Percentiles rank a stretch among this genome's conserved stretches.
Evolutionary conservation across 2,113 vertebrate genomes (phyloP).

Genomic region (Ceyx margarethae): DNA sequence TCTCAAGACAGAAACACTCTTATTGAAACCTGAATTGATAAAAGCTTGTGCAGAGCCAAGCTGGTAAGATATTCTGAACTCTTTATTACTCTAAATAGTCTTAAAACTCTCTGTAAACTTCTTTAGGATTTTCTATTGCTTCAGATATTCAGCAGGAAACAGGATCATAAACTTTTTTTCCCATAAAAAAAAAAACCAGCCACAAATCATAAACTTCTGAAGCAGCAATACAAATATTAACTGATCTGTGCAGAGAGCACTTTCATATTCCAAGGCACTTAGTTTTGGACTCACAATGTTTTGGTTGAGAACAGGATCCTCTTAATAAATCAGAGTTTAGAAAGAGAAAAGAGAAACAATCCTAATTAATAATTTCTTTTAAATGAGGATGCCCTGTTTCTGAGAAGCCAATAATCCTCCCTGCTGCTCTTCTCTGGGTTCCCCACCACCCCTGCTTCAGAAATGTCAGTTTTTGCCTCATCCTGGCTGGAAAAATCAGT

Average conservation of each 20-base stretch:
- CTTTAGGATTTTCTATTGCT: neutral
- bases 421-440: neutral
- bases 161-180: neutral
- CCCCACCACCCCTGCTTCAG: neutral
- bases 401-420: neutral
- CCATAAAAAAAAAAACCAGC: neutral
- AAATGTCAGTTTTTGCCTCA: neutral
- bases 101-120: neutral
- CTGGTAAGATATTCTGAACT: neutral
- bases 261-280: neutral
- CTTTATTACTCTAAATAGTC: neutral
- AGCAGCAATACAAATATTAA: neutral
- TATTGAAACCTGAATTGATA: neutral
- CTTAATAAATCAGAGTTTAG: neutral
- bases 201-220: neutral
- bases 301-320: neutral
- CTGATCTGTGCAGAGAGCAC: neutral
- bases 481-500: neutral
- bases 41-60: neutral
- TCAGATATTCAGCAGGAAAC: neutral
- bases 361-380: neutral
- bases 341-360: neutral
- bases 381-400: neutral
- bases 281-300: neutral
- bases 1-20: neutral